phyloP scores from a whole-genome alignment of 2,888 invertebrate species.

The Darwinula stevensoni region DNA sequence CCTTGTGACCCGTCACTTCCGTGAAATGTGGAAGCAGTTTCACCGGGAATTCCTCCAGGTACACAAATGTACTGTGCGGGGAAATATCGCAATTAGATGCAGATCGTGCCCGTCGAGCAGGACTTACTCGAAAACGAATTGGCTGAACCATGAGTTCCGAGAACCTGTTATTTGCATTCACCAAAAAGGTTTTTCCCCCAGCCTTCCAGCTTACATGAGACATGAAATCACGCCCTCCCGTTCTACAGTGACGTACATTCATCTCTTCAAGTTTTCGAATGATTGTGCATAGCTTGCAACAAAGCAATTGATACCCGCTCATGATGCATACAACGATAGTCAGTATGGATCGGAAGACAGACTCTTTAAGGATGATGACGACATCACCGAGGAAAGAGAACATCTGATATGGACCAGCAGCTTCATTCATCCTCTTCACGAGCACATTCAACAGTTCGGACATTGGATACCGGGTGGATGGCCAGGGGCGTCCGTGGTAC shows the following conservation, averaged over 20 bases:
- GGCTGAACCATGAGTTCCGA: too few relatives aligned
- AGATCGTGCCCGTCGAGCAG: too few relatives aligned
- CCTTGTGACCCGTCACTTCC: constrained; percentile 14
- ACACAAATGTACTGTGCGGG: constrained; percentile 12
- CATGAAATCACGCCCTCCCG: constrained; percentile 5
- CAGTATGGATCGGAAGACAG: too few relatives aligned
- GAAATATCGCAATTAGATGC: too few relatives aligned
- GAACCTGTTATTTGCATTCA: too few relatives aligned
- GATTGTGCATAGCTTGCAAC: too few relatives aligned
- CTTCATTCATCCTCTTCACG: constrained; percentile 18
- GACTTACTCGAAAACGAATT: too few relatives aligned
- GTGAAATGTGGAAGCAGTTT: constrained; percentile 14
- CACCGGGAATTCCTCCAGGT: constrained; percentile 17
- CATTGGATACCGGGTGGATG: constrained; percentile 12
- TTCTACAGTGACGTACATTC: too few relatives aligned
- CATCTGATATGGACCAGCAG: constrained; percentile 19
- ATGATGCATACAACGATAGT: too few relatives aligned
- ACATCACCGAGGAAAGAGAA: constrained; percentile 17
- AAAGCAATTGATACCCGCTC: too few relatives aligned
- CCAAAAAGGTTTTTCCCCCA: too few relatives aligned
- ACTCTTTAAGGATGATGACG: constrained; percentile 14
- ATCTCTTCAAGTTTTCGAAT: too few relatives aligned
- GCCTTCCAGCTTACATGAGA: constrained; percentile 9
- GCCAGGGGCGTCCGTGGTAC: constrained; percentile 17
- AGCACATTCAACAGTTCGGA: constrained; percentile 14